Conservation (phyloP, 2,797 vertebrate genomes). For the Lycodopsis pacificus region DNA sequence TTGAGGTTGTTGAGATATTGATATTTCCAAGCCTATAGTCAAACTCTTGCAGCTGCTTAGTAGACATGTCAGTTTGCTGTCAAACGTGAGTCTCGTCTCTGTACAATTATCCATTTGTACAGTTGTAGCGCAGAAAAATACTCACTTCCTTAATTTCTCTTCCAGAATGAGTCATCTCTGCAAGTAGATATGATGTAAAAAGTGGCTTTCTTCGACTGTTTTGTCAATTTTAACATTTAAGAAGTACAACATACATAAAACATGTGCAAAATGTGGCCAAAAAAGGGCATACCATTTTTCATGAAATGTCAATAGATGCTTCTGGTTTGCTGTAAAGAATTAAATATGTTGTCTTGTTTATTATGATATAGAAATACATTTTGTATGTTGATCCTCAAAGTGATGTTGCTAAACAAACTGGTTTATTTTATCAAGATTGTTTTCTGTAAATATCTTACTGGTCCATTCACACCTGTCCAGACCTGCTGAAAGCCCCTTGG, state of each 20-base stretch:
- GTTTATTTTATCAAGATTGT: constrained; percentile 17
- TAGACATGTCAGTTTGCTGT: constrained; percentile 68
- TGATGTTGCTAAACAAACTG: constrained; percentile 41
- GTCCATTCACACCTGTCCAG: constrained; percentile 27
- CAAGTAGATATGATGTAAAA: constrained; percentile 29
- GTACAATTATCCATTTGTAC: constrained; percentile 65
- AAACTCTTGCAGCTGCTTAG: constrained; percentile 57
- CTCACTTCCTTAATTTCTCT: constrained; percentile 52
- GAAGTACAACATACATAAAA: constrained; percentile 16
- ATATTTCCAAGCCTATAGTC: constrained; percentile 47
- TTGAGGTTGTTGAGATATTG: constrained; percentile 62
- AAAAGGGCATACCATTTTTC: constrained; percentile 2
- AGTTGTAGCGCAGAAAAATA: constrained; percentile 51
- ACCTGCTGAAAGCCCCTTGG: constrained; percentile 36
- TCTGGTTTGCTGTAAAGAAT: constrained; percentile 32
- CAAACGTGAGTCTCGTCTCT: constrained; percentile 68
- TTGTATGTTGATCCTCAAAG: constrained; percentile 41
- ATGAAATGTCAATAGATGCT: constrained; percentile 14
- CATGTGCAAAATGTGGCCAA: constrained; percentile 16
- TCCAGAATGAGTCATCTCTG: constrained; percentile 57
- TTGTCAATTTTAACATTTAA: constrained; percentile 37
- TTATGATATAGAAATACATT: constrained; percentile 41
- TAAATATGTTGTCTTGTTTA: constrained; percentile 29
- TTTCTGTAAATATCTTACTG: constrained; percentile 44
- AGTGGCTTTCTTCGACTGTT: constrained; percentile 43